Evolutionary conservation across 2,888 invertebrate genomes (phyloP), one percentile per base, ranked within the genome.

Genomic region (Tridacna crocea): DNA sequence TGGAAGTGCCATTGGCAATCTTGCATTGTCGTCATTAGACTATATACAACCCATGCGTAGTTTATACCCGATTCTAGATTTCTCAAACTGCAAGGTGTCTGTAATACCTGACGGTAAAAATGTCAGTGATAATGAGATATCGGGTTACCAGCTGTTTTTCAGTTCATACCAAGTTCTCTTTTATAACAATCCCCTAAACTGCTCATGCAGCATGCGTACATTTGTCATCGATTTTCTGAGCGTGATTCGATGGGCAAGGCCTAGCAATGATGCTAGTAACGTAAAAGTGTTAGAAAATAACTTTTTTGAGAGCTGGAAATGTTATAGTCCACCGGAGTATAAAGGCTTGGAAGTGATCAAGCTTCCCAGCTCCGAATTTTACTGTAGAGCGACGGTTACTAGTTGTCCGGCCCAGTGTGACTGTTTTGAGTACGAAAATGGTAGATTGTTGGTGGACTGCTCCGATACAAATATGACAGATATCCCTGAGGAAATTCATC

Each of bases 221-320:
- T 66, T 66, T 66, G 66, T 66, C 17, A 66, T 46, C 3, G 66
- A 66, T n/a, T 46, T 66, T 19, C n/a, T 66, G 66, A 19, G 15
- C 17, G 66, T 10, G n/a, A 46, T 66, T 19, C 17, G 46, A 46
- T 46, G 46, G 4, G 47, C 46, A 46, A 66, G 19, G n/a, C 36
- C 11, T n/a, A 46, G n/a, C 12, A 15, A 46, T 1, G 6, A n/a
- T 19, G 19, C 19, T 36, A 46, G 6, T 36, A 17, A 15, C 19
- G 11, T 27, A 2, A 55, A 6, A 2, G 19, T 55, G 19, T n/a
- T 66, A 46, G 66, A 66, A 11, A 36, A n/a, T 10, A 66, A 46
- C 19, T 46, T 36, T 36, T 66, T 66, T 46, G 66, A 66, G 27
- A 66, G 66, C 46, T 66, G 66, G 66, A 66, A 17, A 19, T 66